These are phyloP conservation scores for Sitobion miscanthi DNA, from an alignment of 1,140 invertebrate species.

Conservation along the genomic window DNA sequence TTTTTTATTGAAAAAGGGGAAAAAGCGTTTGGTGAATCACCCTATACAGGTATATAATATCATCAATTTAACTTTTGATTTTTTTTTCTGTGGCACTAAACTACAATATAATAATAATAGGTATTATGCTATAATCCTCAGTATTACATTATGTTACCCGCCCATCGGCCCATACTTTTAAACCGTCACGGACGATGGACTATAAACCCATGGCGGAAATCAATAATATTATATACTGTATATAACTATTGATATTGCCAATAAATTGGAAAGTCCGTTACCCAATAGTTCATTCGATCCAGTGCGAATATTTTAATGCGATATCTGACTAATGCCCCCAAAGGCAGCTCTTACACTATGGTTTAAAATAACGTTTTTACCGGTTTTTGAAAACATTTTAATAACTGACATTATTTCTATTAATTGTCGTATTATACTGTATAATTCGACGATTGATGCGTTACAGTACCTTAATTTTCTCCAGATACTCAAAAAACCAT, in stretches of 20 bases:
- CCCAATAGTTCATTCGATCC: not conserved
- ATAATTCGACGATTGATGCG: no score
- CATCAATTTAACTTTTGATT: not conserved
- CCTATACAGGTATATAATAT: not conserved
- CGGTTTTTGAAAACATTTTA: no score
- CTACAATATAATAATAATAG: not conserved
- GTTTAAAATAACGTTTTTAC: no score
- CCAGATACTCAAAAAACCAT: no score
- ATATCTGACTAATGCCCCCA: no score
- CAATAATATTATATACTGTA: not conserved
- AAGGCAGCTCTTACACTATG: no score
- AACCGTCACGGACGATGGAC: not conserved
- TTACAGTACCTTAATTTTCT: no score
- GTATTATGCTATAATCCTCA: not conserved
- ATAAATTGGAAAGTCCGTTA: not conserved
- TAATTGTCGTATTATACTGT: no score
- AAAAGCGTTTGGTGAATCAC: not conserved
- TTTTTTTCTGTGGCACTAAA: not conserved
- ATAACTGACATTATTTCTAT: no score
- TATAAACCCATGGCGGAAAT: not conserved
- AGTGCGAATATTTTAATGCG: not conserved
- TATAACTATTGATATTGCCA: not conserved
- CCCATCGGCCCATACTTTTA: not conserved
- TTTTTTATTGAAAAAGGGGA: no score
- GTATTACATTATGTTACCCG: not conserved